Base-by-base conservation (phyloP, 2,888 invertebrate genomes). In the Ochropacha duplaris region DNA sequence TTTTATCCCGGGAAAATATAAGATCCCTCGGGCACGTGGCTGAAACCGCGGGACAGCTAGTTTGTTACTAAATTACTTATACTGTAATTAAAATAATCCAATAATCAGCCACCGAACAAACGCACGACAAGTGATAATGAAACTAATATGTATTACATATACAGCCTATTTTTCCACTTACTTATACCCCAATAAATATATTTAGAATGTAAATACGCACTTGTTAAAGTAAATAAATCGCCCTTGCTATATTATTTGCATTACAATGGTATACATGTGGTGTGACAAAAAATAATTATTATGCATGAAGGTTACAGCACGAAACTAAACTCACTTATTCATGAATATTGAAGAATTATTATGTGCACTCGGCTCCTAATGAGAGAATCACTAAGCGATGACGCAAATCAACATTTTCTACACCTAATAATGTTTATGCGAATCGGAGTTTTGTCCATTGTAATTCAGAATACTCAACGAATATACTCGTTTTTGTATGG, bases 261-360 rank as follows among this genome's bases (percentile, higher is more conserved):
- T 68, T 39, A 71, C 65, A 71, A 67, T 66, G 56, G 54, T 36
- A 49, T 36, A 58, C 58, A 63, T 58, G 57, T 60, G 61, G 58
- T 22, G 39, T 56, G 14, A 26, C 52, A 54, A 49, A 64, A 60
- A 57, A 65, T 52, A 64, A 62, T 68, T 64, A 66, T 62, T 71
- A 72, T 68, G 68, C 71, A 69, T 69, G 68, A 71, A 72, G 71
- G 72, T 44, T 44, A 6, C 19, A 14, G 44, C 9, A 44, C 16
- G 19, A 44, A 36, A 36, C 36, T 8, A n/a, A 36, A 44, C 44
- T 19, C 1, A 44, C 44, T 1, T n/a, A 44, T 44, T 44, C 44
- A 44, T 44, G 44, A 19, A 44, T 44, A 44, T 44, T 19, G 44
- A 44, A 44, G 19, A 44, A 44, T 44, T 19, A 14, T 44, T 44